These are phyloP conservation scores for Lasiommata megera DNA, from an alignment of 2,888 invertebrate species.

Conservation along the genomic window DNA sequence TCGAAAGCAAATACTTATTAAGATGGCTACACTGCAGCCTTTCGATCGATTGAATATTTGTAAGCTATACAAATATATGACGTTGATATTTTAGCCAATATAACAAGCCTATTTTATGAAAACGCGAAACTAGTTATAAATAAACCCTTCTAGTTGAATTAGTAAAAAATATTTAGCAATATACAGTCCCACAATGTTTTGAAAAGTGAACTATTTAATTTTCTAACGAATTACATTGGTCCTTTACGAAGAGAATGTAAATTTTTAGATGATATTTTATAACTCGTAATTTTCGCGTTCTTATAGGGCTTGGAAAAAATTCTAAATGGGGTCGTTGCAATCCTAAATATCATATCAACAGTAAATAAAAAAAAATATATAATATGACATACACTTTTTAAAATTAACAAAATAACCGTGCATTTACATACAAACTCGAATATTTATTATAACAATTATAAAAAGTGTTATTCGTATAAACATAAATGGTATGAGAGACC, in stretches of 20 bases:
- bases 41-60: conserved; percentile 2
- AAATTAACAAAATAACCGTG: conserved; percentile 38
- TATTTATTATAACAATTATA: conserved; percentile 35
- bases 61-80: conserved; percentile 6
- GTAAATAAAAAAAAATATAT: conserved; percentile 33
- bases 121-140: neutral
- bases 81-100: conserved; percentile 3
- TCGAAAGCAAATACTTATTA: neutral
- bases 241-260: neutral
- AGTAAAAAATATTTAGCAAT: neutral
- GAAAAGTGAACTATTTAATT: neutral
- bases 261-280: neutral
- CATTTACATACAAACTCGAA: conserved; percentile 39
- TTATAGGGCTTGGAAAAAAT: conserved; percentile 8
- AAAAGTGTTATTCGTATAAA: conserved; percentile 44
- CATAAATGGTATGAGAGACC: conserved; percentile 67
- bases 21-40: conserved; percentile 1
- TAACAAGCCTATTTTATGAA: neutral
- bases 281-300: neutral
- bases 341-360: conserved; percentile 50
- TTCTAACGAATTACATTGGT: neutral
- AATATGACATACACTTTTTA: conserved; percentile 43
- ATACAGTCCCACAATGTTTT: neutral
- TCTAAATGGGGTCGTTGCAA: conserved; percentile 45
- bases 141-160: neutral